Evolutionary conservation across 2,113 vertebrate species (phyloP), one percentile per base, ranked within the genome.

Genomic region (Datnioides undecimradiatus): DNA sequence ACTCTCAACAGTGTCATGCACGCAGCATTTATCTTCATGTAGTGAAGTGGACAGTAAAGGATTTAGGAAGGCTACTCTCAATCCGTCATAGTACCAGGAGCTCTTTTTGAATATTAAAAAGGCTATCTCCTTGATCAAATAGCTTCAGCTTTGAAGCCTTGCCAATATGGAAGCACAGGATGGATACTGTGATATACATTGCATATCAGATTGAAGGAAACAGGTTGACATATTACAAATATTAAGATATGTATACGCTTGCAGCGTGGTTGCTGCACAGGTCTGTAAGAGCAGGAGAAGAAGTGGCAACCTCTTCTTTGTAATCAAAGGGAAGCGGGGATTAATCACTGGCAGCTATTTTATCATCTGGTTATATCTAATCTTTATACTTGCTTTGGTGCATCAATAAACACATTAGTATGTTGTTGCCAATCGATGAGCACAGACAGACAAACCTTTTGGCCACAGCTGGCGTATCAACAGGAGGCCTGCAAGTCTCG

Each of bases 91-190:
- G 80, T 87, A 81, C 72, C 83, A 70, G 82, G 68, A 75, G 31
- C 72, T 79, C 73, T 80, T 81, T 86, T 82, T 92, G 83, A 87
- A 91, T 91, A 87, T 91, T 89, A 88, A 88, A 86, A 85, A 74
- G 62, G 62, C 80, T 65, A 79, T 86, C 58, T 84, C 66, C 34
- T 57, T 87, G 82, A 87, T 91, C 86, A 89, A 87, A 87, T 63
- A 31, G 54, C 52, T 70, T 63, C 8, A 34, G 73, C 54, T 79
- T 73, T 82, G 46, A 83, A 59, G 33, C 49, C 2, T 66, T 79
- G 78, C 80, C 84, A 87, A 55, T 54, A 63, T 65, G 17, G 73
- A 82, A 16, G 27, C 58, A 23, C 34, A 41, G 51, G 36, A 80
- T 65, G 17, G 77, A 72, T 59, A 64, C 45, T 29, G 58, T 63